Conservation (phyloP, 2,113 vertebrate species). For the Xyrauchen texanus region DNA sequence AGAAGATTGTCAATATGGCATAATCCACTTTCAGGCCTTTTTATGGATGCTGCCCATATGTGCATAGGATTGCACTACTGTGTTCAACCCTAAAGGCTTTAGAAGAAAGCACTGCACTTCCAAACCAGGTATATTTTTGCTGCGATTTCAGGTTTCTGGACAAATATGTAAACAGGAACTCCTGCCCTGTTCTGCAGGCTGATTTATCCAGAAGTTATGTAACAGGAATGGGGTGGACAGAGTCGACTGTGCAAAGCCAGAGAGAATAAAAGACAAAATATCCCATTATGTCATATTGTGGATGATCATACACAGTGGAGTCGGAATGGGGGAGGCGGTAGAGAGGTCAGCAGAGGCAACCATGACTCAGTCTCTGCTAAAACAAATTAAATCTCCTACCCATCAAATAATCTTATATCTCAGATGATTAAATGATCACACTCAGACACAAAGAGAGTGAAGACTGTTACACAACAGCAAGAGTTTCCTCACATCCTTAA, state of each 20-base stretch:
- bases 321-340: neutral
- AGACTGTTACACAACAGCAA: neutral
- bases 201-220: neutral
- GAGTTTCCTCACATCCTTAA: too few relatives aligned
- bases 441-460: neutral
- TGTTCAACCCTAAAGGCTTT: neutral
- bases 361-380: neutral
- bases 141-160: neutral
- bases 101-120: neutral
- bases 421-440: neutral
- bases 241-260: neutral
- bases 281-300: neutral
- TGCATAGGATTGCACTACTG: neutral
- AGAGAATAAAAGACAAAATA: neutral
- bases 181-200: neutral
- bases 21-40: conserved; percentile 11
- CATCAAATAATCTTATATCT: neutral
- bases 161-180: conserved; percentile 20
- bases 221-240: conserved; percentile 9
- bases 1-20: neutral
- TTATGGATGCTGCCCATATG: neutral
- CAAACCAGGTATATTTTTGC: neutral
- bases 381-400: neutral
- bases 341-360: neutral
- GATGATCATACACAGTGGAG: neutral